Evolutionary conservation across 1,140 invertebrate species (phyloP), one percentile per base, ranked within the genome.

Genomic region (Hycleus phaleratus): DNA sequence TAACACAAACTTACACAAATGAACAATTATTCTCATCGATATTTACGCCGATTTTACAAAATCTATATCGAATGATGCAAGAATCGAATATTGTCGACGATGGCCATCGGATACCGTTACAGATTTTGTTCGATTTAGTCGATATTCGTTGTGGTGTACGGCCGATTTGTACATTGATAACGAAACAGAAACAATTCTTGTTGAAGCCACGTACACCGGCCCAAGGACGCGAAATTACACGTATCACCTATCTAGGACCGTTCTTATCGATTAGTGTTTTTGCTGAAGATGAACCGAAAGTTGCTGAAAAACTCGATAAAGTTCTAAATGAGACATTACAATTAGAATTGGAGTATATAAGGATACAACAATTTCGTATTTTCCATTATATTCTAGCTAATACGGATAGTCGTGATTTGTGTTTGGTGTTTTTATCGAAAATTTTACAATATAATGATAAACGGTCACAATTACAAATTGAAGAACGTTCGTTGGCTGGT

Each of bases 221-320:
- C 1, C 78, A 78, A 0, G 92, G 91, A 0, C 76, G 88, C n/a
- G 93, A 97, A 72, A 77, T 96, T 25, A 84, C 88, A 1, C 82
- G 84, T 51, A 83, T 86, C 3, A 89, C 91, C 32, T 94, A 86
- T 63, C 78, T 98, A 0, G 93, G 93, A 24, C 91, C 93, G 0
- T 97, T 98, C 71, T 77, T 97, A 25, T 84, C 84, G 7, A 81
- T 96, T 0, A 95, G 93, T 0, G 80, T 95, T 0, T 96, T 97
- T 72, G 91, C 90, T 32, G 93, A 97, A 73, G 95, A 97, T 72
- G 90, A 94, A 71, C 83, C 87, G 0, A 85, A 85, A 64, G 82
- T 93, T 8, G 88, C 86, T 0, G 81, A 83, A 57, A 78, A 83
- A 68, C 82, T 84, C 60, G 80, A 83, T 52, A 81, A 80, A 67